These are phyloP conservation scores for Anagyrus pseudococci DNA, from an alignment of 2,888 invertebrate genomes.

Conservation along the genomic window DNA sequence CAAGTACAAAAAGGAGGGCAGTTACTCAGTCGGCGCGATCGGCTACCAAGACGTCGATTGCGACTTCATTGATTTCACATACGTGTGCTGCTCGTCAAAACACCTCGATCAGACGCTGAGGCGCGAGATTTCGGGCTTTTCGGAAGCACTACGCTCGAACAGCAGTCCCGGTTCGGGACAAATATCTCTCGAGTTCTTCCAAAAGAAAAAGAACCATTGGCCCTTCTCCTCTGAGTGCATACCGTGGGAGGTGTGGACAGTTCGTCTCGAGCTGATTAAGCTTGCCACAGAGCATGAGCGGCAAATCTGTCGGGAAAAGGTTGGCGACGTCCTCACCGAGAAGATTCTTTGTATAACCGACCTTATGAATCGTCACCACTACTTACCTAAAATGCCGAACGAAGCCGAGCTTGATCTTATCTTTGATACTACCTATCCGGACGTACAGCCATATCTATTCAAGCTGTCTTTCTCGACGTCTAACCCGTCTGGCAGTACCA, in stretches of 20 bases:
- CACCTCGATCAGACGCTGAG: slow-evolving; percentile 75
- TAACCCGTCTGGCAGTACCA: slow-evolving; percentile 79
- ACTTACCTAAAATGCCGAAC: slow-evolving; percentile 94
- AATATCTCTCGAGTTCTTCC: slow-evolving; percentile 94
- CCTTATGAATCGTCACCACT: slow-evolving; percentile 94
- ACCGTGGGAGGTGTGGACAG: slow-evolving; percentile 99
- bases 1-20: slow-evolving; percentile 90
- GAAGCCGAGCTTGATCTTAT: slow-evolving; percentile 91
- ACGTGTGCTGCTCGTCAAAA: slow-evolving; percentile 92
- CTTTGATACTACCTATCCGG: slow-evolving; percentile 91
- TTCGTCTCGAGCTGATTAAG: slow-evolving; percentile 87
- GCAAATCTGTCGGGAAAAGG: slow-evolving; percentile 85
- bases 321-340: slow-evolving; percentile 87
- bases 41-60: slow-evolving; percentile 97
- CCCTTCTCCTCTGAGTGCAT: slow-evolving; percentile 82
- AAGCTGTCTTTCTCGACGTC: slow-evolving; percentile 86
- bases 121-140: slow-evolving; percentile 79
- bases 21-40: slow-evolving; percentile 94
- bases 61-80: slow-evolving; percentile 97
- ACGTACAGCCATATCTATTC: slow-evolving; percentile 97
- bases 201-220: slow-evolving; percentile 89
- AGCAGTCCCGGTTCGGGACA: slow-evolving; percentile 76
- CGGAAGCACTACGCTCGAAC: slow-evolving; percentile 76
- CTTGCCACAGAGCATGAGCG: slow-evolving; percentile 87
- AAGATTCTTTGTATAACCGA: slow-evolving; percentile 95